Conservation (phyloP, 2,797 vertebrate genomes). For the Trachops cirrhosus region DNA sequence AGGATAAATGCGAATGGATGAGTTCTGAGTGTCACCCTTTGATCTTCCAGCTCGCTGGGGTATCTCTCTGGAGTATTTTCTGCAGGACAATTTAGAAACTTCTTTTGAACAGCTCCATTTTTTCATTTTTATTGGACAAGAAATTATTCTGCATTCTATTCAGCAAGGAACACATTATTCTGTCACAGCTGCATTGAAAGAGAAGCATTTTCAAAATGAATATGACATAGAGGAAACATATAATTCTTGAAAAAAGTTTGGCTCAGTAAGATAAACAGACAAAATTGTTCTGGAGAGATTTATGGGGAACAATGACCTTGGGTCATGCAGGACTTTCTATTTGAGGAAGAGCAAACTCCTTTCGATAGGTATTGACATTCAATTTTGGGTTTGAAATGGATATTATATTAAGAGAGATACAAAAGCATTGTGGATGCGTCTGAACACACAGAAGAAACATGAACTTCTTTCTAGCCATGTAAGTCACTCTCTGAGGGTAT, state of each 20-base stretch:
- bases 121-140: slow-evolving; percentile 80
- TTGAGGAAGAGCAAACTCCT: slow-evolving; percentile 5
- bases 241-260: slow-evolving; percentile 77
- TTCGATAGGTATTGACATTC: background rate
- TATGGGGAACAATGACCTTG: slow-evolving; percentile 57
- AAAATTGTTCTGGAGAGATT: slow-evolving; percentile 68
- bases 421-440: background rate
- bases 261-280: slow-evolving; percentile 72
- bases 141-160: slow-evolving; percentile 75
- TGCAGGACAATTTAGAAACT: slow-evolving; percentile 70
- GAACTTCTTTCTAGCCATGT: background rate
- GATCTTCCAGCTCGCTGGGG: slow-evolving; percentile 52
- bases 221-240: slow-evolving; percentile 71
- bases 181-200: slow-evolving; percentile 73
- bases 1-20: slow-evolving; percentile 67
- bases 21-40: slow-evolving; percentile 53
- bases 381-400: background rate
- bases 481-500: background rate
- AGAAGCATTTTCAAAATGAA: slow-evolving; percentile 78
- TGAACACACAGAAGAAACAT: slow-evolving; percentile 7
- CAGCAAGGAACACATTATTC: slow-evolving; percentile 82
- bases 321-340: background rate
- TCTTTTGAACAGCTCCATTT: slow-evolving; percentile 75
- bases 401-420: background rate
- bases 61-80: slow-evolving; percentile 61